Percentiles rank a stretch among this genome's conserved stretches.
phyloP scores from a whole-genome alignment of 1,140 invertebrate genomes.

The Globodera rostochiensis region DNA sequence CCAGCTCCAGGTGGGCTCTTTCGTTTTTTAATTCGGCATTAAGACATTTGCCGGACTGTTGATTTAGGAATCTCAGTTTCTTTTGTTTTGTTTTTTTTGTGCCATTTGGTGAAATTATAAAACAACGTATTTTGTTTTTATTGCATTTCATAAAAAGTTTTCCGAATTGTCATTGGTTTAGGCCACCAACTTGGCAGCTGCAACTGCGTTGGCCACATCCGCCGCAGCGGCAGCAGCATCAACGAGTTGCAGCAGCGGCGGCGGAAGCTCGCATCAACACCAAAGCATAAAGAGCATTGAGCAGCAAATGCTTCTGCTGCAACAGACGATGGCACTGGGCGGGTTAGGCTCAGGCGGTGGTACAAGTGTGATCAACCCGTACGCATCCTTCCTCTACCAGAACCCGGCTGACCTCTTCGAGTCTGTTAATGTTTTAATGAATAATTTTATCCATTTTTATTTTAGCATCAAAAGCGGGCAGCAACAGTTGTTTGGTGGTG shows the following conservation, averaged over 20 bases:
- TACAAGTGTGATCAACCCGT: neutral
- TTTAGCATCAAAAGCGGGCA: neutral
- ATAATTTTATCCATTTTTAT: neutral
- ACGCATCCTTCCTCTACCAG: conserved; percentile 9
- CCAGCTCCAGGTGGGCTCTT: neutral
- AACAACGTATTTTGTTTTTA: too few relatives aligned
- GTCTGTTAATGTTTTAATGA: neutral
- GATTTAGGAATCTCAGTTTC: too few relatives aligned
- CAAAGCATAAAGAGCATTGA: conserved; percentile 6
- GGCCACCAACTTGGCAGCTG: neutral
- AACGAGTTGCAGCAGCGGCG: neutral
- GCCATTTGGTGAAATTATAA: too few relatives aligned
- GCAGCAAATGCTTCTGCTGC: conserved; percentile 7
- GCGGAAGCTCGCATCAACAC: neutral
- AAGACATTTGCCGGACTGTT: too few relatives aligned
- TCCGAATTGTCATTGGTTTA: neutral
- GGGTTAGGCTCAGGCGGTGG: neutral
- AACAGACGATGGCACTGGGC: conserved; percentile 5
- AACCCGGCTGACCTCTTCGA: neutral
- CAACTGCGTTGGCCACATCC: neutral
- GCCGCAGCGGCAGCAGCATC: neutral
- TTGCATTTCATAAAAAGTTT: too few relatives aligned
- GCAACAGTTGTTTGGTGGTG: neutral
- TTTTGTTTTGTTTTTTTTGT: too few relatives aligned
- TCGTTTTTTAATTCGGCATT: neutral